Conservation (phyloP, 2,113 vertebrate genomes). For the Guaruba guarouba region DNA sequence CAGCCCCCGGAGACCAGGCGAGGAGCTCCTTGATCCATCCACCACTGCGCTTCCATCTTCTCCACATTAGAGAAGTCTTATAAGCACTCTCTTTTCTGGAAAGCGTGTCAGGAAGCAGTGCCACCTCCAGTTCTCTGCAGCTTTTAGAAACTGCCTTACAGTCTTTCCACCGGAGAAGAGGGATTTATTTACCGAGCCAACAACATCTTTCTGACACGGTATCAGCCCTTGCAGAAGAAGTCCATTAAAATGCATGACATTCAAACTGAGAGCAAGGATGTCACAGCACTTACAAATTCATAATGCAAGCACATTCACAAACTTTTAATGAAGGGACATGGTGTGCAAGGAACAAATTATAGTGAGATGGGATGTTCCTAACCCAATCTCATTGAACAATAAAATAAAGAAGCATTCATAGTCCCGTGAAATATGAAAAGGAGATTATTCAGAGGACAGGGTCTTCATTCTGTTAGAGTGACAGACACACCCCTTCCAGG, state of each 20-base stretch:
- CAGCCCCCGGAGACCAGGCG: accelerated
- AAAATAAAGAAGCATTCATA: neutral
- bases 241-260: neutral
- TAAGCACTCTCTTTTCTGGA: neutral
- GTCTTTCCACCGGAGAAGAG: accelerated
- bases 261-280: neutral
- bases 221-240: neutral
- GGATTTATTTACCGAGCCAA: neutral
- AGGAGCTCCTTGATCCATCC: neutral
- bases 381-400: neutral
- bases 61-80: neutral
- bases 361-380: neutral
- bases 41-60: accelerated
- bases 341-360: neutral
- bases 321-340: neutral
- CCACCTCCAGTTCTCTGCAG: neutral
- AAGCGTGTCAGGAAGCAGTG: neutral
- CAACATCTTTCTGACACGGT: neutral
- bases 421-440: neutral
- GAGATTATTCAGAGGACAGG: neutral
- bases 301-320: neutral
- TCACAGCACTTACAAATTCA: neutral
- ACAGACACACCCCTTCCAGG: neutral
- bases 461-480: neutral
- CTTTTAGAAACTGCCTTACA: neutral